Evolutionary conservation across 2,888 invertebrate genomes (phyloP), one percentile per base, ranked within the genome.

Genomic region (Stomorhina lunata): DNA sequence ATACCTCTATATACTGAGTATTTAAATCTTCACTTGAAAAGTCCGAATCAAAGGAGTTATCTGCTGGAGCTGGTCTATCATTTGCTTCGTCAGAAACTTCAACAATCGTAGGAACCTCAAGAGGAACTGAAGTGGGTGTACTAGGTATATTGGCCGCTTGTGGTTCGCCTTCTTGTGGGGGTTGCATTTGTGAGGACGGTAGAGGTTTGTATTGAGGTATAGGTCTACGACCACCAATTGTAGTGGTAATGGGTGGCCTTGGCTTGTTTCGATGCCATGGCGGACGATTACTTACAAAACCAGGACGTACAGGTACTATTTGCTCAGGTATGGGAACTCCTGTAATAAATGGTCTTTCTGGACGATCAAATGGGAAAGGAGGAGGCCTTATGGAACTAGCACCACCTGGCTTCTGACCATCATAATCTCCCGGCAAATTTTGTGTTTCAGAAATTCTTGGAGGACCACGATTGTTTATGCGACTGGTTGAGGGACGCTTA

Each of bases 391-490:
- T 89, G 0, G 90, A 88, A 4, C 89, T 88, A 12, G 88, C 87
- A 15, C 84, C 76, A 12, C 84, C 34, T 0, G 89, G 89, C 50
- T 90, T 91, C 73, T 90, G 90, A 4, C 88, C 87, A 80, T 91
- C 91, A 76, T 90, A 91, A 72, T 91, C 91, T n/a, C 94, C 93
- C 0, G 94, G 94, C 29, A 95, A 86, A 0, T 94, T 94, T 48
- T 95, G 95, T 0, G 95, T 93, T 86, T 96, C 96, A 0, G 95
- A 94, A 84, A 97, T 95, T 84, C 96, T 93, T 0, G 97, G 97
- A 0, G 97, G 98, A 0, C 97, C 97, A 79, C 98, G 92, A 88
- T 98, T 97, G 87, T 98, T 98, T 15, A 98, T 97, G 81, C 97
- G 92, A 2, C 95, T 95, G 25, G 94, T 93, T 86, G 95, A 91